These are phyloP conservation scores for Mya arenaria DNA, from an alignment of 1,140 invertebrate species.

Conservation along the genomic window DNA sequence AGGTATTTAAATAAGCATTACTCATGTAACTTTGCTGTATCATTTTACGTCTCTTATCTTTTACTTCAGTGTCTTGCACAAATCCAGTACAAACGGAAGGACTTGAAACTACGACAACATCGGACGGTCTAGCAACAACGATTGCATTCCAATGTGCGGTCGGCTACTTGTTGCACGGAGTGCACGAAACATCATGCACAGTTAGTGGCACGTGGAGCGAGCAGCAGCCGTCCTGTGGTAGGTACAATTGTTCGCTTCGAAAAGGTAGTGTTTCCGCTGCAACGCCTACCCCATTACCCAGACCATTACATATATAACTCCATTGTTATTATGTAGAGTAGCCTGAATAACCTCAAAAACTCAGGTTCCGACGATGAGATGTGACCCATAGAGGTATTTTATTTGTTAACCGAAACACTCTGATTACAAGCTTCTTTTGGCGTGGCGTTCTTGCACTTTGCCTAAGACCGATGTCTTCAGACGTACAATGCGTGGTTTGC, in stretches of 20 bases:
- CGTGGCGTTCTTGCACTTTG: not conserved
- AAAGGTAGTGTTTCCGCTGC: too few species aligned
- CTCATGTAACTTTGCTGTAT: not conserved
- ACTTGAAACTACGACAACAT: not conserved
- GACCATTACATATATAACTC: too few species aligned
- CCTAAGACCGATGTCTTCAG: not conserved
- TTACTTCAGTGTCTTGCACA: slow-evolving; percentile 1
- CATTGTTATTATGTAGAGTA: too few species aligned
- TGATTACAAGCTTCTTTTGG: too few species aligned
- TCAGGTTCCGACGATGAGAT: too few species aligned
- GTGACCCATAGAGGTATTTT: too few species aligned
- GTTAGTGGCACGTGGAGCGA: slow-evolving; percentile 3
- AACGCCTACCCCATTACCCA: too few species aligned
- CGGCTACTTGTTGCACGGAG: slow-evolving; percentile 14
- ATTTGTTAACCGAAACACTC: too few species aligned
- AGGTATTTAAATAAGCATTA: not conserved
- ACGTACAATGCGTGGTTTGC: too few species aligned
- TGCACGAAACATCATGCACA: not conserved
- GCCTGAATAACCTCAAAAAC: too few species aligned
- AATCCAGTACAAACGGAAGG: not conserved
- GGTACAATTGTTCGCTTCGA: too few species aligned
- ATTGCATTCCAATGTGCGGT: slow-evolving; percentile 13
- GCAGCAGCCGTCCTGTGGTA: slow-evolving; percentile 18
- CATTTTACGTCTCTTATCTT: not conserved
- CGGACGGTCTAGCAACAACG: slow-evolving; percentile 3